phyloP scores from a whole-genome alignment of 2,888 invertebrate species.

The Campoletis raptor region DNA sequence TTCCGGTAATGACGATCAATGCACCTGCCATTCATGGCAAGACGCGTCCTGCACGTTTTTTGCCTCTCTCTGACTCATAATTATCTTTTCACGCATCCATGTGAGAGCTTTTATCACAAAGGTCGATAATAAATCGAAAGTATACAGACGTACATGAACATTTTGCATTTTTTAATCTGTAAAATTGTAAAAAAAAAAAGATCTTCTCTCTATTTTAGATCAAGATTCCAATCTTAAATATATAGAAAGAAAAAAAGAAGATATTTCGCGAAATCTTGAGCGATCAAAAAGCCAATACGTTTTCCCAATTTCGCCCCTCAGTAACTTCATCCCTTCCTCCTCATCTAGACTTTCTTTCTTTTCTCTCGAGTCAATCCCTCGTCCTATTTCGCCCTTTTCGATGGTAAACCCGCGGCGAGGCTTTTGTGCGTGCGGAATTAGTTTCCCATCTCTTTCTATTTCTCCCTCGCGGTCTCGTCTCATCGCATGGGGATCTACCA shows the following conservation, averaged over 20 bases:
- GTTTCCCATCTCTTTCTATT: conserved; percentile 70
- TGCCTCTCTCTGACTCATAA: background rate
- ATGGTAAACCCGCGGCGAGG: conserved; percentile 60
- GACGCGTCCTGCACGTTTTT: background rate
- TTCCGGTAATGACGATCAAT: conserved; percentile 32
- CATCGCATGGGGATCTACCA: conserved; percentile 27
- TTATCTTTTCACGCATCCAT: background rate
- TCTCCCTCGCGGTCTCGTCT: conserved; percentile 24
- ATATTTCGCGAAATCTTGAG: background rate
- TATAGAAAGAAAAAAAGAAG: background rate
- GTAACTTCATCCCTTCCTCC: conserved; percentile 30
- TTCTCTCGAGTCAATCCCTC: conserved; percentile 32
- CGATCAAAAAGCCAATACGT: background rate
- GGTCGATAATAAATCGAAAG: background rate
- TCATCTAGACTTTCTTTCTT: conserved; percentile 8
- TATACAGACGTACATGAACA: background rate
- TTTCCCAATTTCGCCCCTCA: conserved; percentile 13
- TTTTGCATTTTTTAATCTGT: background rate
- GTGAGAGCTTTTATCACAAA: background rate
- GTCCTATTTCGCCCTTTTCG: conserved; percentile 62
- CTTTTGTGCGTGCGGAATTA: conserved; percentile 76
- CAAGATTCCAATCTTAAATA: background rate
- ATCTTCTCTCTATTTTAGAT: background rate
- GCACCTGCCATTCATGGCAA: conserved; percentile 21
- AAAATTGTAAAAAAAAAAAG: background rate